Evolutionary conservation across 2,797 vertebrate species (phyloP).

Genomic region (Lagorchestes hirsutus): DNA sequence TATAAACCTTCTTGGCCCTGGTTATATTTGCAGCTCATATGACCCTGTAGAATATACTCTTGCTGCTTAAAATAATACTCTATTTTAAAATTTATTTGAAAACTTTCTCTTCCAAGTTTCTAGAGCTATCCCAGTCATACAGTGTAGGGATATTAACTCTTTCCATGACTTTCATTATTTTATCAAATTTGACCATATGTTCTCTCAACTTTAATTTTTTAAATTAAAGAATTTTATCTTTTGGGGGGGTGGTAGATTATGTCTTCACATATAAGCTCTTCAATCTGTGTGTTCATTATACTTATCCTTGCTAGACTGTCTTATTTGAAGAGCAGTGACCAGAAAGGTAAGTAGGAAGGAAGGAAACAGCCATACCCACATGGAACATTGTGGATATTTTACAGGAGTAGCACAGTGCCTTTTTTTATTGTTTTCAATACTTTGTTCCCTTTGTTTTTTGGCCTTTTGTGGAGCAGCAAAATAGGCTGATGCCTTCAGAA

Average conservation of each 20-base stretch:
- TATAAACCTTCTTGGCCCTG: slow-evolving; percentile 28
- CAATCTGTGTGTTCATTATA: background rate
- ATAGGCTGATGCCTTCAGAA: background rate
- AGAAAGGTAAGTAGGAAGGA: background rate
- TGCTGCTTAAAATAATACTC: background rate
- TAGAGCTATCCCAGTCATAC: background rate
- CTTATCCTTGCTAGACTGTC: background rate
- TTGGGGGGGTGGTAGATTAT: background rate
- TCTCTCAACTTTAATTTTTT: background rate
- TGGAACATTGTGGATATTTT: background rate
- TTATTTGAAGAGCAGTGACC: slow-evolving; percentile 23
- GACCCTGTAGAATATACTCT: background rate
- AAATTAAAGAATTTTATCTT: slow-evolving; percentile 18
- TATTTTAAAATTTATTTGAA: background rate
- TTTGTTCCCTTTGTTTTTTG: background rate
- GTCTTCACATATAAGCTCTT: background rate
- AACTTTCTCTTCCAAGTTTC: slow-evolving; percentile 11
- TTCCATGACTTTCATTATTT: slow-evolving; percentile 26
- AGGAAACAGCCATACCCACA: background rate
- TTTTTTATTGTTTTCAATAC: background rate
- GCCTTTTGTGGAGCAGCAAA: background rate
- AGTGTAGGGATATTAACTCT: background rate
- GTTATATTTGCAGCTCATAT: background rate
- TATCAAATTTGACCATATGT: background rate
- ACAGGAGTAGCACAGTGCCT: background rate